A percentile compares a stretch with the other conserved stretches of the same genome.
phyloP scores from a whole-genome alignment of 2,797 vertebrate genomes.

The Gastrophryne carolinensis region DNA sequence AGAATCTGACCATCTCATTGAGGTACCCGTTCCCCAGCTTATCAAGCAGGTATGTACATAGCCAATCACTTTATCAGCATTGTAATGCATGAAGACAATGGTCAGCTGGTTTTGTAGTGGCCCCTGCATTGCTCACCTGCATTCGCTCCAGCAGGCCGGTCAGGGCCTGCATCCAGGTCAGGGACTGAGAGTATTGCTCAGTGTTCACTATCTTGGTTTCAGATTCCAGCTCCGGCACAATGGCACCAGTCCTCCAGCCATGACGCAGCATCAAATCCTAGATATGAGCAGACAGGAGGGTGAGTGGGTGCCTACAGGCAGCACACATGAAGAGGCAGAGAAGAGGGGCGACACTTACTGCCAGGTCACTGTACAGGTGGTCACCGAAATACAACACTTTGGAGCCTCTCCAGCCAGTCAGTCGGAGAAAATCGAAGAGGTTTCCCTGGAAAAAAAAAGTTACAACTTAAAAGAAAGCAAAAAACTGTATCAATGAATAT shows the following conservation, averaged over 20 bases:
- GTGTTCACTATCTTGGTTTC: slow-evolving; percentile 83
- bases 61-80: too few relatives aligned
- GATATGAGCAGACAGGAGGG: neutral
- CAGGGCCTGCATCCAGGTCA: slow-evolving; percentile 85
- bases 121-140: slow-evolving; percentile 65
- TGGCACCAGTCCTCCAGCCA: slow-evolving; percentile 82
- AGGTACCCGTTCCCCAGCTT: too few relatives aligned
- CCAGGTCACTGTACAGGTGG: slow-evolving; percentile 84
- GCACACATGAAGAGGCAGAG: neutral
- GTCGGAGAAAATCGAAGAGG: slow-evolving; percentile 77
- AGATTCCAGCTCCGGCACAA: slow-evolving; percentile 79
- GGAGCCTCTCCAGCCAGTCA: slow-evolving; percentile 82
- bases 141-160: slow-evolving; percentile 82
- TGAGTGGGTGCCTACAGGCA: neutral
- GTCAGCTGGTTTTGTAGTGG: too few relatives aligned
- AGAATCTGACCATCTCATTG: too few relatives aligned
- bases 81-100: too few relatives aligned
- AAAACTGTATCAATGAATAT: neutral
- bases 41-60: too few relatives aligned
- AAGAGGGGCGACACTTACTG: slow-evolving; percentile 65
- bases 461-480: neutral
- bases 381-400: slow-evolving; percentile 85
- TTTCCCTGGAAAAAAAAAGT: slow-evolving; percentile 71
- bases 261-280: slow-evolving; percentile 83
- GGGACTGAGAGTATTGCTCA: slow-evolving; percentile 72